These are phyloP conservation scores for Drosophila antonietae DNA, from an alignment of 2,888 invertebrate genomes.

Conservation along the genomic window DNA sequence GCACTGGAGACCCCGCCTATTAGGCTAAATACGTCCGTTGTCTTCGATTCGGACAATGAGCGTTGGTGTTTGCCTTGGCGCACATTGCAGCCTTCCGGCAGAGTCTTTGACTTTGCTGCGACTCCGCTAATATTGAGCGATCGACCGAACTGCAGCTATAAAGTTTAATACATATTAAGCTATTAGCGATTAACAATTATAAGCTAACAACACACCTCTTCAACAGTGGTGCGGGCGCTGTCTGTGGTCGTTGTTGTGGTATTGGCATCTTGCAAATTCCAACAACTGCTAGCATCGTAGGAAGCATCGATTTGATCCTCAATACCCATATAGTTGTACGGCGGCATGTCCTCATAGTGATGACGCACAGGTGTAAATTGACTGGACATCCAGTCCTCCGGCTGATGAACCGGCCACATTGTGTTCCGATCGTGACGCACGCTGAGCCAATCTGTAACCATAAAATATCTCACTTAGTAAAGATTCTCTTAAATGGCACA, in stretches of 20 bases:
- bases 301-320: slow-evolving; percentile 84
- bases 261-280: slow-evolving; percentile 82
- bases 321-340: slow-evolving; percentile 83
- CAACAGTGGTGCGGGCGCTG: slow-evolving; percentile 68
- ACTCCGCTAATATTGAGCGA: slow-evolving; percentile 23
- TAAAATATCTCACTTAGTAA: background rate
- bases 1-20: slow-evolving; percentile 58
- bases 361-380: slow-evolving; percentile 84
- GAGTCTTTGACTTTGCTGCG: slow-evolving; percentile 84
- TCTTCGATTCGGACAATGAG: slow-evolving; percentile 89
- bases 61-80: slow-evolving; percentile 86
- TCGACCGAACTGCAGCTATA: slow-evolving; percentile 24
- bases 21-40: slow-evolving; percentile 86
- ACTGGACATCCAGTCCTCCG: slow-evolving; percentile 86
- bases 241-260: slow-evolving; percentile 79
- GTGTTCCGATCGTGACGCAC: slow-evolving; percentile 91
- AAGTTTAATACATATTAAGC: background rate
- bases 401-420: slow-evolving; percentile 90
- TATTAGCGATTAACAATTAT: slow-evolving; percentile 10
- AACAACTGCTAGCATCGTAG: slow-evolving; percentile 82
- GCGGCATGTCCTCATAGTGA: slow-evolving; percentile 84
- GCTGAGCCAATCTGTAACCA: slow-evolving; percentile 88
- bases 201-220: slow-evolving; percentile 51
- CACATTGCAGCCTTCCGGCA: slow-evolving; percentile 85
- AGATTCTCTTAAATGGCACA: too few relatives aligned